These are phyloP conservation scores for Protaetia brevitarsis DNA, from an alignment of 1,140 invertebrate genomes.

Conservation along the genomic window DNA sequence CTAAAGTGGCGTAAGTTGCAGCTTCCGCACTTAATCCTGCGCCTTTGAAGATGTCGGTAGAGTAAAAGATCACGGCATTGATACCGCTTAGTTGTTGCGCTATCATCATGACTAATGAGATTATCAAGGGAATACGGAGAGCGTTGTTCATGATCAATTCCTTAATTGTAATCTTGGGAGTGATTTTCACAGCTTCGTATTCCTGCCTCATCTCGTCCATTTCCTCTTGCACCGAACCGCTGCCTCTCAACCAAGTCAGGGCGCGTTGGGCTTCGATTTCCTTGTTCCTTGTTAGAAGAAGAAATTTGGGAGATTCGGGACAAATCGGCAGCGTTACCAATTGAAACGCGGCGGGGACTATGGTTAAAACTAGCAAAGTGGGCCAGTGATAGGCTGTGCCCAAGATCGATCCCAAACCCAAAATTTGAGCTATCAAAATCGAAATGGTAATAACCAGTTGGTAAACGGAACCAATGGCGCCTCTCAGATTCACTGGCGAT, in stretches of 20 bases:
- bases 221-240: constrained; percentile 75
- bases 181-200: constrained; percentile 69
- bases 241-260: constrained; percentile 72
- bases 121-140: constrained; percentile 74
- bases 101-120: constrained; percentile 80
- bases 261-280: constrained; percentile 74
- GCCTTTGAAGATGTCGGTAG: constrained; percentile 73
- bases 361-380: constrained; percentile 67
- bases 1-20: constrained; percentile 79
- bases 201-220: constrained; percentile 85
- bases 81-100: constrained; percentile 89
- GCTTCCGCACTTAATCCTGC: constrained; percentile 60
- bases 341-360: constrained; percentile 74
- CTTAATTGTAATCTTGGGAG: constrained; percentile 66
- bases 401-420: constrained; percentile 69
- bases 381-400: constrained; percentile 69
- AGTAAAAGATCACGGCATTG: constrained; percentile 88
- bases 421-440: constrained; percentile 77
- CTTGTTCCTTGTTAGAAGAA: constrained; percentile 70
- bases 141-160: constrained; percentile 69
- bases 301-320: constrained; percentile 86
- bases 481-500: constrained; percentile 74
- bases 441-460: constrained; percentile 87
- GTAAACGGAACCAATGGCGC: constrained; percentile 81
- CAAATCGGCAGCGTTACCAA: constrained; percentile 75